phyloP scores from a whole-genome alignment of 1,140 invertebrate genomes.

The Drosophila repletoides region DNA sequence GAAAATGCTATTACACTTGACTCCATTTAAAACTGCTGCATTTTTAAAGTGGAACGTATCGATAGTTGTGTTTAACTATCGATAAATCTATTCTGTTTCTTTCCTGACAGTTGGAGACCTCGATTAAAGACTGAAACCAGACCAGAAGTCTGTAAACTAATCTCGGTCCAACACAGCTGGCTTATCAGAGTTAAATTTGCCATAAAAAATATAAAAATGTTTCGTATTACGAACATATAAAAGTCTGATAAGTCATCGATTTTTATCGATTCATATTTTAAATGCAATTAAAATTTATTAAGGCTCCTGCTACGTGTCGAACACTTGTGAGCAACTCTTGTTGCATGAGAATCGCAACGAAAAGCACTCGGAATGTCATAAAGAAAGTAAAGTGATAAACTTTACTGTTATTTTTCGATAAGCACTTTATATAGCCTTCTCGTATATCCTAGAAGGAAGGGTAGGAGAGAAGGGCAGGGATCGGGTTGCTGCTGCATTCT shows the following conservation, averaged over 20 bases:
- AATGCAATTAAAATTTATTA: background rate
- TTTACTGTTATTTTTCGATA: background rate
- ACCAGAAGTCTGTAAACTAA: too few species aligned
- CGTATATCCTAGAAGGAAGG: too few species aligned
- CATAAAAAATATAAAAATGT: too few species aligned
- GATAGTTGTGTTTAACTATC: too few species aligned
- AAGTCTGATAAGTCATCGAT: too few species aligned
- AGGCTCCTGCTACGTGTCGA: background rate
- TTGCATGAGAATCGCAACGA: slow-evolving; percentile 1
- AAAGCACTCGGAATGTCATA: slow-evolving; percentile 10
- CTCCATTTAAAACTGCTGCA: background rate
- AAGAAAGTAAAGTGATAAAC: slow-evolving; percentile 24
- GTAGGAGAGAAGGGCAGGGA: background rate
- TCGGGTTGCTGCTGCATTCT: background rate
- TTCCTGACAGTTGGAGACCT: too few species aligned
- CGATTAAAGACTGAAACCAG: too few species aligned
- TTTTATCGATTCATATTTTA: background rate
- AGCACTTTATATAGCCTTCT: background rate
- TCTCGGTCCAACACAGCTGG: too few species aligned
- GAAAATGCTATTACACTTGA: slow-evolving; percentile 1
- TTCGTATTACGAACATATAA: too few species aligned
- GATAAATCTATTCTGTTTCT: too few species aligned
- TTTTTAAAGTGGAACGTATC: too few species aligned
- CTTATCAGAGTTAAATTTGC: too few species aligned
- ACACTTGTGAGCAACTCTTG: slow-evolving; percentile 3